Conservation (phyloP, 1,140 invertebrate genomes). For the Drosophila miranda region DNA sequence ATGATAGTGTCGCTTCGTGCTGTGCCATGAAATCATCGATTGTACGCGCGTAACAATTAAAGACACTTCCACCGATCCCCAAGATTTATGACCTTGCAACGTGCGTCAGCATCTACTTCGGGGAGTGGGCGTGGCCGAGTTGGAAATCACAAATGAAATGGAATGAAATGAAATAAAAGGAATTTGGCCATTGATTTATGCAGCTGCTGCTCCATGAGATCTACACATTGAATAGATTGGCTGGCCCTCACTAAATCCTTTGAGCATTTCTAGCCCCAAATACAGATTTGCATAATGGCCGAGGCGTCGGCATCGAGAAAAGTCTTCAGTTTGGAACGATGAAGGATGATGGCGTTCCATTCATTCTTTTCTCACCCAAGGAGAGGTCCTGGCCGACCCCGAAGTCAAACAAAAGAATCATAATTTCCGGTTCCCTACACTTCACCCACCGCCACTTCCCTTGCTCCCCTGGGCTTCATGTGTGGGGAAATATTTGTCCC, state of each 20-base stretch:
- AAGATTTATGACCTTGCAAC: conserved; percentile 66
- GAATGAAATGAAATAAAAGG: conserved; percentile 31
- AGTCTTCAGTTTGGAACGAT: conserved; percentile 16
- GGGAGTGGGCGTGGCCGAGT: conserved; percentile 19
- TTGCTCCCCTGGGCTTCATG: conserved; percentile 1
- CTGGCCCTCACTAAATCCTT: conserved; percentile 25
- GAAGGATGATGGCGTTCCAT: neutral
- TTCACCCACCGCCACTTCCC: too few species aligned
- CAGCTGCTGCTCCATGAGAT: conserved; percentile 25
- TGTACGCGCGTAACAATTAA: conserved; percentile 58
- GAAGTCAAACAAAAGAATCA: conserved; percentile 14
- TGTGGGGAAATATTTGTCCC: conserved; percentile 36
- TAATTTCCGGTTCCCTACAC: conserved; percentile 27
- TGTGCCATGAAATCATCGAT: conserved; percentile 58
- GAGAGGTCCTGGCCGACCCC: neutral
- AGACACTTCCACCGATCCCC: conserved; percentile 41
- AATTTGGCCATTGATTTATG: conserved; percentile 65
- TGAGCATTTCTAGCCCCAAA: conserved; percentile 21
- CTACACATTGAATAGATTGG: conserved; percentile 31
- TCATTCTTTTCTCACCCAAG: conserved; percentile 12
- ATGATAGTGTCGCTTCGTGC: conserved; percentile 48
- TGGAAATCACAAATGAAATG: conserved; percentile 35
- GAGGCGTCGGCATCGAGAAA: conserved; percentile 7
- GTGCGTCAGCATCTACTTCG: conserved; percentile 49
- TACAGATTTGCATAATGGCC: conserved; percentile 49